A percentile compares a stretch with the other conserved stretches of the same genome.
Conservation (phyloP, 37 sponge, comb jelly and placozoan genomes). For the Crambe crambe region DNA sequence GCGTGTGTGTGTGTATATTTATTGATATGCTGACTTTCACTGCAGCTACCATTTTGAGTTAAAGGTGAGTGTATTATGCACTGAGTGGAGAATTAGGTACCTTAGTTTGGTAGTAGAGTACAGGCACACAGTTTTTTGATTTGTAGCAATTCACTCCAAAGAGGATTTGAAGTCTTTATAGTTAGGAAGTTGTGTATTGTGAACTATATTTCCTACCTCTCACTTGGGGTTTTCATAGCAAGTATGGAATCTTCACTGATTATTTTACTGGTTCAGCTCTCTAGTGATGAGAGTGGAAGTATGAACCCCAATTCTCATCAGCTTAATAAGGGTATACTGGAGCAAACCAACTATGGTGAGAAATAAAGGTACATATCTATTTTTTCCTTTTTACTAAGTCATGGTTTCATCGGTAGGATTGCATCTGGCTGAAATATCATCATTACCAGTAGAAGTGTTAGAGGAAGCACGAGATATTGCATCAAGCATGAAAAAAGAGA, state of each 20-base stretch:
- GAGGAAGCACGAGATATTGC: slow-evolving; percentile 59
- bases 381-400: not conserved
- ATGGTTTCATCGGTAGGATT: slow-evolving; percentile 52
- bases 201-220: too few relatives aligned
- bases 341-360: slow-evolving; percentile 70
- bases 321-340: slow-evolving; percentile 57
- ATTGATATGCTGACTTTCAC: not conserved
- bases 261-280: not conserved
- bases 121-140: too few relatives aligned
- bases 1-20: not conserved
- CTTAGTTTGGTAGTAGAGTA: too few relatives aligned
- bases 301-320: slow-evolving; percentile 57
- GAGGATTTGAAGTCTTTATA: too few relatives aligned
- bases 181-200: too few relatives aligned
- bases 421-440: slow-evolving; percentile 69
- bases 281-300: not conserved
- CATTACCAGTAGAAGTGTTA: slow-evolving; percentile 62
- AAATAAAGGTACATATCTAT: not conserved
- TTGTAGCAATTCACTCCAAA: too few relatives aligned
- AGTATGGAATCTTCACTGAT: too few relatives aligned
- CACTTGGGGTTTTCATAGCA: too few relatives aligned
- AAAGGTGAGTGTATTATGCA: slow-evolving; percentile 62
- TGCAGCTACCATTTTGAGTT: slow-evolving; percentile 89
- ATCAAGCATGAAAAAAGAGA: slow-evolving; percentile 11
- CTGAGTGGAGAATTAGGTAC: too few relatives aligned